These are phyloP conservation scores for Lagodon rhomboides DNA, from an alignment of 2,797 vertebrate genomes.

Conservation along the genomic window DNA sequence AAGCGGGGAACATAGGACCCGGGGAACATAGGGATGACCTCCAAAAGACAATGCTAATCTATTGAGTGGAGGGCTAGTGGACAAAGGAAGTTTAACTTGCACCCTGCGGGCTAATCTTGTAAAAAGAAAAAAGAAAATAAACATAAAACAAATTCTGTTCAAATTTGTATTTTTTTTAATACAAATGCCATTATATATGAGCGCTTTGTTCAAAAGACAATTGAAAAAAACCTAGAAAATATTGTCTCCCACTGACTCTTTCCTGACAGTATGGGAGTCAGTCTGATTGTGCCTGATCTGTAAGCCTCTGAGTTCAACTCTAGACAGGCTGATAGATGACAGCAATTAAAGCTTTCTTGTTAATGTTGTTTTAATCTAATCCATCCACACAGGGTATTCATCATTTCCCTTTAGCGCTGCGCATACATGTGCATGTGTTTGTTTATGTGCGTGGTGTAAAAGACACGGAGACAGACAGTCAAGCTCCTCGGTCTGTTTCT, in stretches of 20 bases:
- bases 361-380: conserved; percentile 74
- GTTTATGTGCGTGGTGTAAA: conserved; percentile 46
- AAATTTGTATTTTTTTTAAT: not conserved
- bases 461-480: conserved; percentile 15
- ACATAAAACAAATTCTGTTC: not conserved
- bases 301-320: conserved; percentile 44
- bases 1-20: too few relatives aligned
- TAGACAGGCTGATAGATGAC: conserved; percentile 72
- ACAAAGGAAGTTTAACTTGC: too few relatives aligned
- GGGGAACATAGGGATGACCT: too few relatives aligned
- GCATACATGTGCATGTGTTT: conserved; percentile 51
- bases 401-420: conserved; percentile 45
- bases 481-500: conserved; percentile 42
- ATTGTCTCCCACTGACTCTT: not conserved
- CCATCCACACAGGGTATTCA: conserved; percentile 65
- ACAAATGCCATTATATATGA: not conserved
- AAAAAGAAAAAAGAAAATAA: too few relatives aligned
- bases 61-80: too few relatives aligned
- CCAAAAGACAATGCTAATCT: too few relatives aligned
- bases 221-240: not conserved
- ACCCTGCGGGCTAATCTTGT: too few relatives aligned
- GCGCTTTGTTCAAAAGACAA: not conserved
- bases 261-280: conserved; percentile 13
- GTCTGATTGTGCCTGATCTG: conserved; percentile 52
- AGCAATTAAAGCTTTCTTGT: conserved; percentile 71